Conservation (phyloP, 1,140 invertebrate species). For the Reticulitermes speratus region DNA sequence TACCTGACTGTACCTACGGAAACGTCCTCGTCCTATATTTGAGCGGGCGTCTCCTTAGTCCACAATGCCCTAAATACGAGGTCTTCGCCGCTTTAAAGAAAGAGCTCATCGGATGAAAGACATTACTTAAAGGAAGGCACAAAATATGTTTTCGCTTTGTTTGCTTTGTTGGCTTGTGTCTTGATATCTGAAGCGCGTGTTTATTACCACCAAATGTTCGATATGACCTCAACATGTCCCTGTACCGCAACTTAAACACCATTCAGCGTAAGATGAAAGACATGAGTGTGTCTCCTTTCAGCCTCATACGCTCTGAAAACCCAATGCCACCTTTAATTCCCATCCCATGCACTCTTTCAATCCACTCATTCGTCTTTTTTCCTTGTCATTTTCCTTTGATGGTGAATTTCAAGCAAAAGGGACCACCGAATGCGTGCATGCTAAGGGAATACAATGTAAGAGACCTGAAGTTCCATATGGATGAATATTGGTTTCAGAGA, state of each 20-base stretch:
- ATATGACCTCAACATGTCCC: background rate
- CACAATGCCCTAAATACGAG: too few relatives aligned
- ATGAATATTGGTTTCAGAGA: too few relatives aligned
- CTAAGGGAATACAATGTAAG: background rate
- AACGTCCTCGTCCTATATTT: too few relatives aligned
- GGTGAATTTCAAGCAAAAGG: background rate
- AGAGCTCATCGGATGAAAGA: too few relatives aligned
- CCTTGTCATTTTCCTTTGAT: constrained; percentile 11
- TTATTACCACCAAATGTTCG: too few relatives aligned
- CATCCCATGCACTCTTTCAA: background rate
- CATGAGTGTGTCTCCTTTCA: background rate
- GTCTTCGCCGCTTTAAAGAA: too few relatives aligned
- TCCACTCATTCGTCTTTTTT: background rate
- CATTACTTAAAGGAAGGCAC: too few relatives aligned
- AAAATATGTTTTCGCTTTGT: too few relatives aligned
- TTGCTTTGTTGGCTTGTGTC: too few relatives aligned
- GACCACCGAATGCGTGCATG: background rate
- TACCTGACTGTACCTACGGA: too few relatives aligned
- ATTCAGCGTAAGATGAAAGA: background rate
- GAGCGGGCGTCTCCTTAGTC: too few relatives aligned
- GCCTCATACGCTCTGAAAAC: background rate
- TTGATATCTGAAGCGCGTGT: too few relatives aligned
- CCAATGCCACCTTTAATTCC: background rate
- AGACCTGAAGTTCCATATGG: background rate
- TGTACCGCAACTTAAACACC: background rate